Evolutionary conservation across 2,797 vertebrate species (phyloP).

Genomic region (Hydrocynus forskahlii): DNA sequence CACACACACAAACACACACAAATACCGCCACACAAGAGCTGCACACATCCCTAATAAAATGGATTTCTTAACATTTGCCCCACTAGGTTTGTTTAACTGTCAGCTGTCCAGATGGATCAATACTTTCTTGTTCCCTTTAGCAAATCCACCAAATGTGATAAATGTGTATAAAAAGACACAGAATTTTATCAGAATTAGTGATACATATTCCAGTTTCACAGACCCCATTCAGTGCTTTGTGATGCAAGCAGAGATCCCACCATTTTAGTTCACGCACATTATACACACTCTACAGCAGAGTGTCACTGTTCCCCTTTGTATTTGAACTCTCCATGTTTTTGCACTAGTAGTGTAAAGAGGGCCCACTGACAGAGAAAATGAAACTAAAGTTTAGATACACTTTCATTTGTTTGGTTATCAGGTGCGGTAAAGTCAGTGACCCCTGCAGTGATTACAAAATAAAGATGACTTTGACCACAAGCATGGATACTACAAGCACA

Average conservation of each 20-base stretch:
- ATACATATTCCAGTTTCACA: background rate
- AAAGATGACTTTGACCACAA: conserved; percentile 9
- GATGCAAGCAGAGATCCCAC: background rate
- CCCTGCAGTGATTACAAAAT: background rate
- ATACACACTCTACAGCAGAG: background rate
- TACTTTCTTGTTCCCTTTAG: background rate
- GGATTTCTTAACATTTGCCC: background rate
- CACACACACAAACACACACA: background rate
- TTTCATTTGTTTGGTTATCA: conserved; percentile 9
- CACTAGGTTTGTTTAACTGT: background rate
- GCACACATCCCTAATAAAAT: background rate
- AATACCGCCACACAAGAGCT: background rate
- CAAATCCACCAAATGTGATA: background rate
- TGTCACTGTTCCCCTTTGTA: no score
- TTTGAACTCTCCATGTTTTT: background rate
- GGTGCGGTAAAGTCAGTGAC: background rate
- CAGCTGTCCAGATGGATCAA: background rate
- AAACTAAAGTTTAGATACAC: background rate
- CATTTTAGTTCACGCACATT: background rate
- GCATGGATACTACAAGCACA: no score
- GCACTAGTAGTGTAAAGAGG: no score
- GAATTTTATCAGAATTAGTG: background rate
- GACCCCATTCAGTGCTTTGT: background rate
- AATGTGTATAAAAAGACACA: background rate
- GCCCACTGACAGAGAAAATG: background rate